Evolutionary conservation across 2,113 vertebrate species (phyloP), one percentile per base, ranked within the genome.

Genomic region (Chloropsis hardwickii): DNA sequence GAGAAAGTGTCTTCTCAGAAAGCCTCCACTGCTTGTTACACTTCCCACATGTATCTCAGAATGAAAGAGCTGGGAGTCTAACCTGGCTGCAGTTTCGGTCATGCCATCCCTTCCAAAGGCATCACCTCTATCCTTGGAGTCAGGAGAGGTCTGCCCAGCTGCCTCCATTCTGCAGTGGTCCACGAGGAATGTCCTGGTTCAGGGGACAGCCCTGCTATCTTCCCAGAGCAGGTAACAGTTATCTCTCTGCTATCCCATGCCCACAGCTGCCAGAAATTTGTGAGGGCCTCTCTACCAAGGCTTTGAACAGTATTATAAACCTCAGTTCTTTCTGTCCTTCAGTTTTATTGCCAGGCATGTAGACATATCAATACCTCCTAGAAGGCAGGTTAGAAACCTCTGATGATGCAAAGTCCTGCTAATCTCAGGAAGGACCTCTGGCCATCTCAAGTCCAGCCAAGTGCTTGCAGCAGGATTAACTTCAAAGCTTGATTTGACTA

Each of bases 401-500:
- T 56, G 33, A 67, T 56, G 33, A 67, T 53, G n/a, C 20, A 45
- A 29, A 88, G 60, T 69, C 45, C 39, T 76, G 2, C 24, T 60
- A 23, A 45, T 60, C 50, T 82, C 39, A 79, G 66, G 64, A 72
- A 65, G 40, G 73, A 61, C 51, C 21, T 71, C 71, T 71, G 57
- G 51, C 72, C 5, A 1, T n/a, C 60, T 62, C 37, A 81, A 67
- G 18, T 57, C 61, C 69, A 87, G n/a, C 33, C 70, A 51, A 11
- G 20, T 74, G 37, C 39, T 78, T 66, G 25, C 54, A 70, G 56
- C 23, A 62, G 56, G 20, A 70, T 87, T 87, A 87, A 79, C 56
- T 90, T 90, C 81, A 85, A 85, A 89, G 78, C 39, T 57, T 66
- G 37, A 29, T 92, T 82, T 73, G 51, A 70, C 58, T 72, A 53